These are phyloP conservation scores for Sialia sialis DNA, from an alignment of 2,113 vertebrate genomes.

Conservation along the genomic window DNA sequence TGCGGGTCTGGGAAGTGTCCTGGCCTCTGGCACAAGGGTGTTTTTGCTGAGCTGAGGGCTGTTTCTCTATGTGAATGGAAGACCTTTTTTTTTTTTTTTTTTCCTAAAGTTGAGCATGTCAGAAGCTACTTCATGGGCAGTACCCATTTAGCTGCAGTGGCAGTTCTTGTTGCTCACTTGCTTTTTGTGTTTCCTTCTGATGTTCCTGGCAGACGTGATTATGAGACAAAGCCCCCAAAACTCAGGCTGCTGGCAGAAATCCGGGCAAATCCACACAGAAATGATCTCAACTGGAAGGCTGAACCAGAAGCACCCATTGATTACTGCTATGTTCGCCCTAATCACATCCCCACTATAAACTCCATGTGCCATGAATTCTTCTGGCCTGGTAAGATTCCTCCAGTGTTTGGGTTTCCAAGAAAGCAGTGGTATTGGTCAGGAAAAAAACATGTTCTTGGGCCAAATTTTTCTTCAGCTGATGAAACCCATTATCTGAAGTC, in stretches of 20 bases:
- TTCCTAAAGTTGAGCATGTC: neutral
- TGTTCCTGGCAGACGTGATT: slow-evolving; percentile 84
- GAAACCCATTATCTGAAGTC: neutral
- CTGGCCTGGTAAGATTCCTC: slow-evolving; percentile 87
- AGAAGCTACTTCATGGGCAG: neutral
- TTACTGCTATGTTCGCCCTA: slow-evolving; percentile 95
- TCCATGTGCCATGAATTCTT: slow-evolving; percentile 97
- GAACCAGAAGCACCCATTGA: slow-evolving; percentile 86
- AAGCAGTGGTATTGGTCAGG: neutral
- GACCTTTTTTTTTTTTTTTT: neutral
- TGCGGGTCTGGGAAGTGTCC: neutral
- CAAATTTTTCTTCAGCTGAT: neutral
- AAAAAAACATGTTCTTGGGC: neutral
- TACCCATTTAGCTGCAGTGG: neutral
- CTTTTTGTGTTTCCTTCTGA: slow-evolving; percentile 40
- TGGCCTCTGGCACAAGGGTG: neutral
- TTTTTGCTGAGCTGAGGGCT: neutral
- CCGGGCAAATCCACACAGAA: slow-evolving; percentile 74
- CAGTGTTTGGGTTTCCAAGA: neutral
- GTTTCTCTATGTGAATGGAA: neutral
- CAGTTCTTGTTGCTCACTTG: neutral
- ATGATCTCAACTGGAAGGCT: slow-evolving; percentile 79
- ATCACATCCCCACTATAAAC: slow-evolving; percentile 95
- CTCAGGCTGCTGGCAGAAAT: slow-evolving; percentile 87
- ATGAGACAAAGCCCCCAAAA: slow-evolving; percentile 89